Evolutionary conservation across 2,888 invertebrate genomes (phyloP).

Genomic region (Mesochorus sp.): DNA sequence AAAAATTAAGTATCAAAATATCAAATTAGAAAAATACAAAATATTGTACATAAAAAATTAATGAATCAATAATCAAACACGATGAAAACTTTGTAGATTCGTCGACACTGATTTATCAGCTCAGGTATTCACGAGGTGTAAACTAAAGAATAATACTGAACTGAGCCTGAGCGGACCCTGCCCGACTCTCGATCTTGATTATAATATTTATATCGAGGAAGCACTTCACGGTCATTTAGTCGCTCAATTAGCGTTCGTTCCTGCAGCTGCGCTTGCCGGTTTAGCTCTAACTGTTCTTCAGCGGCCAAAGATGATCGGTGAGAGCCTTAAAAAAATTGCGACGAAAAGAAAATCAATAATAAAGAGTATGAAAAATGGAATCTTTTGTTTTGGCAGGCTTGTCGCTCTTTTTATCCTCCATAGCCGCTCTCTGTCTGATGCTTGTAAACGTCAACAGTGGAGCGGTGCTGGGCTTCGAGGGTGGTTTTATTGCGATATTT

Average conservation of each 20-base stretch:
- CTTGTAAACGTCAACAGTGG: slow-evolving; percentile 79
- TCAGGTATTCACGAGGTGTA: slow-evolving; percentile 85
- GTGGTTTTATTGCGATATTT: slow-evolving; percentile 82
- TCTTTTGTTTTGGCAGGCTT: slow-evolving; percentile 73
- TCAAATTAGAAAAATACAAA: background rate
- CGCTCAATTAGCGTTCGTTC: slow-evolving; percentile 82
- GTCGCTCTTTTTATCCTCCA: slow-evolving; percentile 81
- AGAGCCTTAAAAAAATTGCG: slow-evolving; percentile 30
- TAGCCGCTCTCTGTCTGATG: slow-evolving; percentile 81
- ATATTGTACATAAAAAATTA: background rate
- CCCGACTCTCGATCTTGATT: slow-evolving; percentile 83
- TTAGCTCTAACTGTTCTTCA: slow-evolving; percentile 81
- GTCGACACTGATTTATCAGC: slow-evolving; percentile 87
- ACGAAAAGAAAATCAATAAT: background rate
- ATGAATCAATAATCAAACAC: background rate
- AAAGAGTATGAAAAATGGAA: background rate
- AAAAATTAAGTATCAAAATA: background rate
- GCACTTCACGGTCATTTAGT: slow-evolving; percentile 82
- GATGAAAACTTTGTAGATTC: slow-evolving; percentile 82
- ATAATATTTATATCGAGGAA: slow-evolving; percentile 85
- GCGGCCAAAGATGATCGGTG: slow-evolving; percentile 82
- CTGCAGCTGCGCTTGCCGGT: slow-evolving; percentile 81
- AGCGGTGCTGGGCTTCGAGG: slow-evolving; percentile 82
- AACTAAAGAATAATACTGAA: slow-evolving; percentile 84
- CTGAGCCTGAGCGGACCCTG: slow-evolving; percentile 81